Evolutionary conservation across 2,888 invertebrate species (phyloP), one percentile per base, ranked within the genome.

Genomic region (Blastobasis adustella): DNA sequence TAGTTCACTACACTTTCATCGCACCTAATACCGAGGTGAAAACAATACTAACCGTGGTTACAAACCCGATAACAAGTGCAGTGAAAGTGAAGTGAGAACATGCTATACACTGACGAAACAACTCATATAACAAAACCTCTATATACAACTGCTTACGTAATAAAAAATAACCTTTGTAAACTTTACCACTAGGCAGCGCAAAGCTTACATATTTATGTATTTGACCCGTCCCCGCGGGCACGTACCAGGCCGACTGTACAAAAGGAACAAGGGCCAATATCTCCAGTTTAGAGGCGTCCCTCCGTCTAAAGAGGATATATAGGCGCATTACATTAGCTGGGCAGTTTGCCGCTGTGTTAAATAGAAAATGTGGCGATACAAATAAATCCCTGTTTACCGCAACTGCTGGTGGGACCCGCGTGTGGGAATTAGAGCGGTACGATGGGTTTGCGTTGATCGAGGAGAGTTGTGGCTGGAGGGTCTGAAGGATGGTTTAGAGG

Each of bases 271-370:
- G 45, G 42, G 53, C 52, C 54, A 52, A 53, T 57, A 54, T 50
- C 39, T 56, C 47, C 45, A 51, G 45, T 58, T 53, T 54, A 52
- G 51, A 50, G 42, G 52, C 46, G 48, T 58, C 51, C 47, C 50
- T 56, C 40, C 44, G 37, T 37, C 43, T 38, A 61, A 60, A 59
- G 50, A 59, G 62, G 62, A 67, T 66, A 61, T 65, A 66, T 61
- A 56, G 60, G 49, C 52, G 64, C 62, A 64, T 63, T 62, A 62
- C 67, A 66, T 58, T 57, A 57, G 49, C 46, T 44, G 5, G 54
- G 56, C 55, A 52, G 52, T 52, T 50, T 50, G 39, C 54, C 10
- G 53, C 48, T 41, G 52, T 52, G 57, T 55, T 55, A 60, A 59
- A 52, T 54, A 55, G 58, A 59, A 59, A 59, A 59, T 59, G 58